phyloP scores from a whole-genome alignment of 2,113 vertebrate species.

The Myiagra hebetior region DNA sequence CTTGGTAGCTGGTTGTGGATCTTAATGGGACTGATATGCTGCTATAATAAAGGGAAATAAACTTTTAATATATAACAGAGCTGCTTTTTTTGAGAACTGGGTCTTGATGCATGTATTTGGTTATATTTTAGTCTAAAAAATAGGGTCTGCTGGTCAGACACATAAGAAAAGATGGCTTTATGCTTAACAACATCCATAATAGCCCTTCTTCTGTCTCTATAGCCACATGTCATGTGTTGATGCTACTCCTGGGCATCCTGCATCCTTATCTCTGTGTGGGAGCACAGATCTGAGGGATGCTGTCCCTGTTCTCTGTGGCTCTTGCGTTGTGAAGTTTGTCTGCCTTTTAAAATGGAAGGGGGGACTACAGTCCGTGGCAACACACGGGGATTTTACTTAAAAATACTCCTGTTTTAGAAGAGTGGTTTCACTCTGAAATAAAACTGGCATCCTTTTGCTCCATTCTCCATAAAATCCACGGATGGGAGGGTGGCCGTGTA shows the following conservation, averaged over 20 bases:
- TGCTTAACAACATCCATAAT: accelerated
- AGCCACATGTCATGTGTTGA: background rate
- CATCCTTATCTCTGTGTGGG: background rate
- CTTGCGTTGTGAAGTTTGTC: background rate
- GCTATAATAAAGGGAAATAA: background rate
- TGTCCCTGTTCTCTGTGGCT: background rate
- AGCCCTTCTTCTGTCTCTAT: background rate
- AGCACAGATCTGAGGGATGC: background rate
- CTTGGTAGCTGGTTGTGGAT: background rate
- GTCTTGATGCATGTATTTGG: background rate
- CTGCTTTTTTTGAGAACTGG: background rate
- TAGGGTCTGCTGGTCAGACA: background rate
- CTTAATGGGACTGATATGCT: background rate
- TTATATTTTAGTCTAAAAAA: background rate
- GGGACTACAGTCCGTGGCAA: accelerated
- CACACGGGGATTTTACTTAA: background rate
- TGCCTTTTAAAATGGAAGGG: background rate
- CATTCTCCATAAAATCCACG: background rate
- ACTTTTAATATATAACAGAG: background rate
- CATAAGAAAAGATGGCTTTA: background rate
- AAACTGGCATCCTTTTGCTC: background rate
- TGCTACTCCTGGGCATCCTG: background rate
- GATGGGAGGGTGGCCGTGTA: background rate
- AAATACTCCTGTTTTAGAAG: background rate
- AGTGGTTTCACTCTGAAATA: background rate